Conservation (phyloP, 2,888 invertebrate species). For the Lasioglossum calceatum region DNA sequence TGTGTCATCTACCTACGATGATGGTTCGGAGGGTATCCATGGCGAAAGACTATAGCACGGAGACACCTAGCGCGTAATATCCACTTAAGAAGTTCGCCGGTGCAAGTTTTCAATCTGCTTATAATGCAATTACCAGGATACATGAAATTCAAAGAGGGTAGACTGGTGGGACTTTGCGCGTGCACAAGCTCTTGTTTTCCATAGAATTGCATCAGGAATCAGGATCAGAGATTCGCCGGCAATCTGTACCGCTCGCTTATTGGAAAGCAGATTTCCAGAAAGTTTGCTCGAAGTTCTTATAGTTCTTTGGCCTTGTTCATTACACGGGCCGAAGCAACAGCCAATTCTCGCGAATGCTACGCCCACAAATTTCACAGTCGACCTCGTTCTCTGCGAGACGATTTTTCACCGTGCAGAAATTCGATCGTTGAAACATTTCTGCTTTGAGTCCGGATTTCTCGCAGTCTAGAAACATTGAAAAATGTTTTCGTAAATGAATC, state of each 20-base stretch:
- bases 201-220: constrained; percentile 40
- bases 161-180: not conserved
- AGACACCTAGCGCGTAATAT: constrained; percentile 15
- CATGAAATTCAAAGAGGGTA: constrained; percentile 11
- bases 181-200: constrained; percentile 23
- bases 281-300: not conserved
- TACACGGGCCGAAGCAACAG: not conserved
- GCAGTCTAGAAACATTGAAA: too few relatives aligned
- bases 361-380: not conserved
- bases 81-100: constrained; percentile 24
- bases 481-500: not conserved
- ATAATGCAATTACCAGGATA: constrained; percentile 27
- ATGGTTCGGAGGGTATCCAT: not conserved
- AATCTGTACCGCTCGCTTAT: not conserved
- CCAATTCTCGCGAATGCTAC: not conserved
- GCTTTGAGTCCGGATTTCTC: not conserved
- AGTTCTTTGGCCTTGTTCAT: not conserved
- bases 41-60: not conserved
- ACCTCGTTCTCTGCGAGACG: not conserved
- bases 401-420: not conserved
- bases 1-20: not conserved
- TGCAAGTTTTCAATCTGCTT: constrained; percentile 39
- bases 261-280: constrained; percentile 1
- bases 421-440: not conserved
- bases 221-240: constrained; percentile 23